Evolutionary conservation across 2,888 invertebrate species (phyloP).

Genomic region (Aphodius sticticus): DNA sequence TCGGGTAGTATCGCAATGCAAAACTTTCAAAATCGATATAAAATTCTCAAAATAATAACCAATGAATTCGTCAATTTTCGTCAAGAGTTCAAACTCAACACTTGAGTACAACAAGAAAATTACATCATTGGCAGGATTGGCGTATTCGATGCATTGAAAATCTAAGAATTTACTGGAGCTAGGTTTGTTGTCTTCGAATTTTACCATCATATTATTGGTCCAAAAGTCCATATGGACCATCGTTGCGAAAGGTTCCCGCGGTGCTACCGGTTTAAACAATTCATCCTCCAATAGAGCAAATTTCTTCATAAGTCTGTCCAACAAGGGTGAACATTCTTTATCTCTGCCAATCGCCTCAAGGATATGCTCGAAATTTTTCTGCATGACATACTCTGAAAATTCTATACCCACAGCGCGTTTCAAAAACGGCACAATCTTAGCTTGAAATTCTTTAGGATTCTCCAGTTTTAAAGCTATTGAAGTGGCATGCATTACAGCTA

Average conservation of each 20-base stretch:
- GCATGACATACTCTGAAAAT: slow-evolving; percentile 34
- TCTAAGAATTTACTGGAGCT: slow-evolving; percentile 62
- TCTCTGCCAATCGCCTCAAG: slow-evolving; percentile 33
- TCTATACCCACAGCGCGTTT: slow-evolving; percentile 14
- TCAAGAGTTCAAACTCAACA: slow-evolving; percentile 53
- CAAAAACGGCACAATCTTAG: slow-evolving; percentile 54
- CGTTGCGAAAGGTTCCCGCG: slow-evolving; percentile 17
- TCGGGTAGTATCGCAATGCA: slow-evolving; percentile 46
- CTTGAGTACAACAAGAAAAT: slow-evolving; percentile 64
- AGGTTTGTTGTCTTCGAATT: slow-evolving; percentile 49
- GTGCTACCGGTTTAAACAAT: neutral
- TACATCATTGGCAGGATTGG: slow-evolving; percentile 62
- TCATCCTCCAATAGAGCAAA: neutral
- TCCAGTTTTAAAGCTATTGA: slow-evolving; percentile 62
- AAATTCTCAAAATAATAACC: slow-evolving; percentile 58
- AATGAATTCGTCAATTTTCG: slow-evolving; percentile 60
- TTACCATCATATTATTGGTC: slow-evolving; percentile 55
- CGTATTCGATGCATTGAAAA: slow-evolving; percentile 64
- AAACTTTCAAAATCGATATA: slow-evolving; percentile 49
- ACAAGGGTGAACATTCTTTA: slow-evolving; percentile 12
- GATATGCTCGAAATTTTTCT: slow-evolving; percentile 33
- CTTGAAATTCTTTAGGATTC: slow-evolving; percentile 56
- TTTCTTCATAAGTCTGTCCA: slow-evolving; percentile 7
- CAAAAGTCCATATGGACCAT: slow-evolving; percentile 25
- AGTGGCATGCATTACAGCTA: slow-evolving; percentile 64